A percentile compares a stretch with the other conserved stretches of the same genome.
Evolutionary conservation across 2,888 invertebrate genomes (phyloP).

Genomic region (Drosophila robusta): DNA sequence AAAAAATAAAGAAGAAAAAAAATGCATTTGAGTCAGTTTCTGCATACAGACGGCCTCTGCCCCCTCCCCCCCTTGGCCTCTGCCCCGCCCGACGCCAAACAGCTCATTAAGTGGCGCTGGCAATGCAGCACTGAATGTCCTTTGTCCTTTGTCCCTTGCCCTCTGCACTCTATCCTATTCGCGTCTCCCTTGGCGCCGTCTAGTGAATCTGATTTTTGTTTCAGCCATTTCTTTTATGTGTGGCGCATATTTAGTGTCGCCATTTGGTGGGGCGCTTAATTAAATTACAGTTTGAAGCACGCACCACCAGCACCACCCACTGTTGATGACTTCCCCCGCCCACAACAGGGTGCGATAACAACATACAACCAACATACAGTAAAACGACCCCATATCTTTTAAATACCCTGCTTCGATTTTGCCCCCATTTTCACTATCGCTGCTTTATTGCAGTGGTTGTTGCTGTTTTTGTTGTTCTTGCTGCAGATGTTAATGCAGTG

Average conservation of each 20-base stretch:
- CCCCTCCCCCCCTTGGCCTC: neutral
- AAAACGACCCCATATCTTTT: neutral
- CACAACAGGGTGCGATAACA: neutral
- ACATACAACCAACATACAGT: neutral
- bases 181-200: conserved; percentile 60
- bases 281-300: conserved; percentile 66
- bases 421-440: neutral
- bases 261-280: conserved; percentile 59
- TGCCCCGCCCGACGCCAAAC: conserved; percentile 20
- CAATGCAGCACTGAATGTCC: conserved; percentile 32
- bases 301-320: neutral
- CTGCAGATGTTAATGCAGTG: conserved; percentile 4
- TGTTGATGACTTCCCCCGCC: neutral
- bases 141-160: conserved; percentile 25
- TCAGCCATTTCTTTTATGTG: conserved; percentile 40
- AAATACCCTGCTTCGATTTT: conserved; percentile 1
- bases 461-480: neutral
- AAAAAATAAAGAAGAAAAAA: conserved; percentile 13
- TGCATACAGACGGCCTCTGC: neutral
- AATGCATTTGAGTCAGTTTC: conserved; percentile 37
- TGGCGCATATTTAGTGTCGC: conserved; percentile 37
- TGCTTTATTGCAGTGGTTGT: neutral
- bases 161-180: conserved; percentile 2
- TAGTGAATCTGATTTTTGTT: conserved; percentile 52
- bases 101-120: conserved; percentile 50